Evolutionary conservation across 2,888 invertebrate species (phyloP).

Genomic region (Cheilosia soror): DNA sequence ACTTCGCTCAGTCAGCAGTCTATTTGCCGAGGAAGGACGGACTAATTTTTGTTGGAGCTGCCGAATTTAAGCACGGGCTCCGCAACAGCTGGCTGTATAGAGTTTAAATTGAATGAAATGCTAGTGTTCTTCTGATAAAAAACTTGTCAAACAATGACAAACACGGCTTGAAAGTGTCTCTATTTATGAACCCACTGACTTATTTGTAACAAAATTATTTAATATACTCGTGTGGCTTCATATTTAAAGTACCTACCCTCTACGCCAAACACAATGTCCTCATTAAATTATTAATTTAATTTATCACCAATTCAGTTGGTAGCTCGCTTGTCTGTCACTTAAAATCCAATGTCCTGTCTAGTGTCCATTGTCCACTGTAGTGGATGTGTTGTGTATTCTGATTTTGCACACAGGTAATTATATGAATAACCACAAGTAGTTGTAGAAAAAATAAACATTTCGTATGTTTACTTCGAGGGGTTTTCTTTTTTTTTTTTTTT

Average conservation of each 20-base stretch:
- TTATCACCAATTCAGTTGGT: conserved; percentile 30
- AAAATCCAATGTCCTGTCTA: conserved; percentile 47
- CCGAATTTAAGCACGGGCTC: too few species aligned
- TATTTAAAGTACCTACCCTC: background rate
- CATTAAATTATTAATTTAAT: conserved; percentile 58
- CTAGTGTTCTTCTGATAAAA: too few species aligned
- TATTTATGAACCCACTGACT: background rate
- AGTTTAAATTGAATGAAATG: too few species aligned
- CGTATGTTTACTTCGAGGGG: conserved; percentile 33
- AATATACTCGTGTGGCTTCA: background rate
- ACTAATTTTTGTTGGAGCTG: too few species aligned
- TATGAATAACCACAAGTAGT: conserved; percentile 2
- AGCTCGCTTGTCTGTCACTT: conserved; percentile 45
- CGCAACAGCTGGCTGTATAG: too few species aligned
- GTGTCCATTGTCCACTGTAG: conserved; percentile 18
- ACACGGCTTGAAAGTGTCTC: background rate
- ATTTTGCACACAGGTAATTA: conserved; percentile 62
- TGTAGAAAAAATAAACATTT: background rate
- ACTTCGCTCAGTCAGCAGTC: too few species aligned
- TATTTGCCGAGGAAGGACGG: too few species aligned
- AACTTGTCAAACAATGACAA: too few species aligned
- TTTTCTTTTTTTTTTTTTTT: background rate
- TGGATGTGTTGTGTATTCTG: conserved; percentile 50
- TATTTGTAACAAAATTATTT: background rate
- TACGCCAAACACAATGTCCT: background rate